These are phyloP conservation scores for Neuroterus valhalla DNA, from an alignment of 1,140 invertebrate genomes.

Conservation along the genomic window DNA sequence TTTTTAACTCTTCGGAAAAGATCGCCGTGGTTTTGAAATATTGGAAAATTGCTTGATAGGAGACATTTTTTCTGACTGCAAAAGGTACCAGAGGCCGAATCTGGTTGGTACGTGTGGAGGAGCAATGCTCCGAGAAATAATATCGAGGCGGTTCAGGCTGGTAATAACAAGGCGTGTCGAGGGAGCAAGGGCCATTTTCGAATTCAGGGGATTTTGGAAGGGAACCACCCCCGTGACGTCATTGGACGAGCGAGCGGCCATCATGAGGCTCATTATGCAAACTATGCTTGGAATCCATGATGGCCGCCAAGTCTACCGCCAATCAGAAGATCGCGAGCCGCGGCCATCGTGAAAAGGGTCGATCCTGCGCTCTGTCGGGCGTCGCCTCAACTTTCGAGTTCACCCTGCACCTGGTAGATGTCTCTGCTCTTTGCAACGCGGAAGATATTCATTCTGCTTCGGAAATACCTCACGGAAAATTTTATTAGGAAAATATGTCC, in stretches of 20 bases:
- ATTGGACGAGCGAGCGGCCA: constrained; percentile 70
- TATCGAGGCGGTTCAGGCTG: not conserved
- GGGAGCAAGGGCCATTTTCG: constrained; percentile 56
- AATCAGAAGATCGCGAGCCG: constrained; percentile 58
- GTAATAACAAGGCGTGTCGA: constrained; percentile 15
- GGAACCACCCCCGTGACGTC: constrained; percentile 57
- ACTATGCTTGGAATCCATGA: constrained; percentile 68
- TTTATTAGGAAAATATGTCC: too few species aligned
- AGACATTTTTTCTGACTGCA: too few species aligned
- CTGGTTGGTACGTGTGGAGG: not conserved
- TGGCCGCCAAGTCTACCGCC: constrained; percentile 65
- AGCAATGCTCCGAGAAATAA: not conserved
- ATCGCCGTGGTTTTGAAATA: not conserved
- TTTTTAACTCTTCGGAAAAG: not conserved
- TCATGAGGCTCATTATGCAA: constrained; percentile 69
- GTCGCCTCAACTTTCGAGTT: constrained; percentile 54
- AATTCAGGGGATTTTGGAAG: constrained; percentile 40
- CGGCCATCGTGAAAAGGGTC: constrained; percentile 65
- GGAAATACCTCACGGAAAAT: too few species aligned
- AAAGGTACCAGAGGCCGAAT: too few species aligned
- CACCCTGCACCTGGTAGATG: constrained; percentile 58
- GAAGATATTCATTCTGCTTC: too few species aligned
- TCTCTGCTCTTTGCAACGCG: constrained; percentile 52
- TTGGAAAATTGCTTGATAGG: too few species aligned
- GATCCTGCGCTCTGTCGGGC: constrained; percentile 63